Percentiles rank a stretch among this genome's conserved stretches.
Conservation (phyloP, 2,113 vertebrate genomes). For the Cynocephalus volans region DNA sequence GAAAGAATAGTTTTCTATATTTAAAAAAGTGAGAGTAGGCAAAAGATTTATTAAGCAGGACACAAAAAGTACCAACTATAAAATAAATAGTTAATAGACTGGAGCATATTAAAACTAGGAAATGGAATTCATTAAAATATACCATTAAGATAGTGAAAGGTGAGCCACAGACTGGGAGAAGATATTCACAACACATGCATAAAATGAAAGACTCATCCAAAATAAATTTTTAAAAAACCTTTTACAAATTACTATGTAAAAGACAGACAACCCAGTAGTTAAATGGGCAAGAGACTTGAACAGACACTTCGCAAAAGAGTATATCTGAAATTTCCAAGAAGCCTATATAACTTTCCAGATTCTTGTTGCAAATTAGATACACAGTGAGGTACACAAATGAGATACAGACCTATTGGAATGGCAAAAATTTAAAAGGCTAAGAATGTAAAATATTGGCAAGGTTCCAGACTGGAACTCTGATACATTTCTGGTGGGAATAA, state of each 20-base stretch:
- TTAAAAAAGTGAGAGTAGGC: neutral
- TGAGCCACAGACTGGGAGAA: neutral
- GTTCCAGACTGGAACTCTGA: neutral
- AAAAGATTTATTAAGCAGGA: neutral
- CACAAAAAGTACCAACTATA: neutral
- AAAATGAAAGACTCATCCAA: neutral
- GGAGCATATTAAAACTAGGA: slow-evolving; percentile 10
- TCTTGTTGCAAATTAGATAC: neutral
- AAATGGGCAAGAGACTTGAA: neutral
- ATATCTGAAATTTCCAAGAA: neutral
- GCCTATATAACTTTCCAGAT: neutral
- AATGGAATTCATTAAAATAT: neutral
- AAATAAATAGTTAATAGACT: neutral
- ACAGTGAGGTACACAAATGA: neutral
- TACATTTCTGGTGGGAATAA: neutral
- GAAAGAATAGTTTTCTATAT: neutral
- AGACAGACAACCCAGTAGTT: neutral
- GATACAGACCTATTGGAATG: neutral
- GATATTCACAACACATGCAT: neutral
- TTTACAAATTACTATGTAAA: slow-evolving; percentile 37
- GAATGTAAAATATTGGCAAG: neutral
- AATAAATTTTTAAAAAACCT: neutral
- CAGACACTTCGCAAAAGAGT: neutral
- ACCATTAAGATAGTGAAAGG: neutral
- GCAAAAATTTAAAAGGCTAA: neutral